Conservation (phyloP, 2,797 vertebrate species). For the Mareca strepera region DNA sequence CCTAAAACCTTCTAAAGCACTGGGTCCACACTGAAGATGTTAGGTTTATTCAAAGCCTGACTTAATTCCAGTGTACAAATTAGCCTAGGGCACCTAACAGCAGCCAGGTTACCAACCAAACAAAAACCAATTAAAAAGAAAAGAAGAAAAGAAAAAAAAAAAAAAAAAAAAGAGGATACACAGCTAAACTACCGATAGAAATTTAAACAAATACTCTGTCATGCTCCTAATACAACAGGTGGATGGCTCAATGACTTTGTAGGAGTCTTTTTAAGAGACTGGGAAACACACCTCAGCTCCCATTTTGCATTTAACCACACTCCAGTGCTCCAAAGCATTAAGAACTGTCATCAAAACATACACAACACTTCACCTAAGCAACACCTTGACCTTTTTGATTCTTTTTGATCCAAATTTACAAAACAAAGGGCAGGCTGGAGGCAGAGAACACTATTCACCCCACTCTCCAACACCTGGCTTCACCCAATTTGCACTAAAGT, state of each 20-base stretch:
- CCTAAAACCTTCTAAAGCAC: neutral
- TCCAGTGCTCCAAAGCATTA: neutral
- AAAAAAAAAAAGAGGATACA: neutral
- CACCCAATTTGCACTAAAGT: neutral
- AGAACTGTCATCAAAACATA: neutral
- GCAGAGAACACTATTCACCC: neutral
- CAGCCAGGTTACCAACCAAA: neutral
- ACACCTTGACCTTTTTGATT: neutral
- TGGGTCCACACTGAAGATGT: neutral
- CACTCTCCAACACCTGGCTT: neutral
- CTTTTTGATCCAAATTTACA: neutral
- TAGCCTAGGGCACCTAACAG: neutral
- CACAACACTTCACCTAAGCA: neutral
- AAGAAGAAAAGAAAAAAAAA: neutral
- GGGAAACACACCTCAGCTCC: accelerated
- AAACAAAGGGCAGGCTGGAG: neutral
- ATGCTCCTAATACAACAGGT: neutral
- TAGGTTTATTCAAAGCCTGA: neutral
- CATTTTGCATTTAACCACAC: neutral
- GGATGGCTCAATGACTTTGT: neutral
- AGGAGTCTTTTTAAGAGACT: neutral
- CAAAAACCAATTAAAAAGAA: neutral
- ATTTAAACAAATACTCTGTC: neutral
- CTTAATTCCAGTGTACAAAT: neutral
- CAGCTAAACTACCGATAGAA: neutral